Evolutionary conservation across 2,888 invertebrate genomes (phyloP), one percentile per base, ranked within the genome.

Genomic region (Elysia crispata): DNA sequence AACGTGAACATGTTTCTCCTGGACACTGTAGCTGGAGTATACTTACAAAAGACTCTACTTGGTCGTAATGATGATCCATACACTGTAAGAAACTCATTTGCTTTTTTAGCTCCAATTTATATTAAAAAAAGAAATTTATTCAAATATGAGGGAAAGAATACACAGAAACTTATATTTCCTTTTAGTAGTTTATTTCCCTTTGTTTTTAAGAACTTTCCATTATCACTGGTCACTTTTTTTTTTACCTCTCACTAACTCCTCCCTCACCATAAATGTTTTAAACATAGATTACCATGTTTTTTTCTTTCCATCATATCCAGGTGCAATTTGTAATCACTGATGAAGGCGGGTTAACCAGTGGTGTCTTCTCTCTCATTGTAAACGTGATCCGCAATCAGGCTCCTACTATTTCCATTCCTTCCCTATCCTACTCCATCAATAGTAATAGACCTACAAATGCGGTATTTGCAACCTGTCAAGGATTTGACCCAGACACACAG

Each of bases 321-420:
- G 60, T 80, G 33, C 64, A 50, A 0, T 72, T 81, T n/a, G 28
- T 28, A 13, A 50, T 76, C 25, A 31, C 28, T 11, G 83, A 81
- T 66, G 69, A 83, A 33, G 82, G 83, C 20, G 75, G 64, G 1
- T 33, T 74, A 54, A 67, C 41, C 15, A 82, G 82, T 67, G 66
- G 60, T 18, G 72, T 64, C n/a, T 82, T 81, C 13, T 81, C 77
- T 6, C 70, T 84, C 18, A 84, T 75, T 15, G 82, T 84, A 13
- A 79, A 25, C 18, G 87, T 91, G 8, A 76, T 85, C 8, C 81
- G 89, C 13, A 91, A 91, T 80, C 84, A 86, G 8, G 80, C 86
- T 33, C 91, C 91, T 11, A 74, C 54, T n/a, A 88, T 90, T 81
- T 28, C 66, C 1, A 83, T 83, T 20, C 25, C 25, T 18, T 64